These are phyloP conservation scores for Sthenelais limicola DNA, from an alignment of 2,888 invertebrate genomes.

Conservation along the genomic window DNA sequence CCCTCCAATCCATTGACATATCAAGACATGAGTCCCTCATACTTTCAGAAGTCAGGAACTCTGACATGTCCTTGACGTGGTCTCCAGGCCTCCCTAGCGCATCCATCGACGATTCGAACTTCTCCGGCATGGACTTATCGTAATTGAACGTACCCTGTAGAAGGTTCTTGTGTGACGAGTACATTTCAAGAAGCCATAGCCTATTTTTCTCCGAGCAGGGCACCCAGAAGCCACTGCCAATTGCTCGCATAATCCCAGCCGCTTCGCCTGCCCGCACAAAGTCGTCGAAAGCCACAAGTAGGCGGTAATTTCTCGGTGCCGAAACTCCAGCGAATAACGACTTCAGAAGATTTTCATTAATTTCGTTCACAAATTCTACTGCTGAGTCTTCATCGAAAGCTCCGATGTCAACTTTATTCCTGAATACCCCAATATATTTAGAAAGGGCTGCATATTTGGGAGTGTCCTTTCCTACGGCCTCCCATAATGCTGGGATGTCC, in stretches of 20 bases:
- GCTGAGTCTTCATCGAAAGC: neutral
- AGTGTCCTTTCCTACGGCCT: neutral
- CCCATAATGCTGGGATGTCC: too few relatives aligned
- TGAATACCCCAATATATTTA: conserved; percentile 11
- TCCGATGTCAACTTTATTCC: conserved; percentile 20
- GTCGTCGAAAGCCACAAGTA: conserved; percentile 15
- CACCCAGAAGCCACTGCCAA: conserved; percentile 20
- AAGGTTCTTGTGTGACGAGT: conserved; percentile 20
- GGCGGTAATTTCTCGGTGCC: conserved; percentile 23
- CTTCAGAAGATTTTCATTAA: conserved; percentile 3
- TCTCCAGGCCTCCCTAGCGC: neutral
- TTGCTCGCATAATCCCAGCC: conserved; percentile 15
- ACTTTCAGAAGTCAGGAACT: neutral
- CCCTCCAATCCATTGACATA: neutral
- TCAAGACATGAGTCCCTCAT: neutral
- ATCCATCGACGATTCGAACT: neutral
- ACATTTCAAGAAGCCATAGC: conserved; percentile 6
- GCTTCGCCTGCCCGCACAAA: conserved; percentile 25
- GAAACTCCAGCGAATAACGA: conserved; percentile 2
- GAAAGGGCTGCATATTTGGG: neutral
- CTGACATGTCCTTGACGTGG: conserved; percentile 17
- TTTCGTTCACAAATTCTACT: neutral
- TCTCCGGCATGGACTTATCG: neutral
- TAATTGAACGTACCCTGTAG: conserved; percentile 14
- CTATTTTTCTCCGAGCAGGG: neutral